Conservation (phyloP, 2,797 vertebrate species). For the Malurus splendens region DNA sequence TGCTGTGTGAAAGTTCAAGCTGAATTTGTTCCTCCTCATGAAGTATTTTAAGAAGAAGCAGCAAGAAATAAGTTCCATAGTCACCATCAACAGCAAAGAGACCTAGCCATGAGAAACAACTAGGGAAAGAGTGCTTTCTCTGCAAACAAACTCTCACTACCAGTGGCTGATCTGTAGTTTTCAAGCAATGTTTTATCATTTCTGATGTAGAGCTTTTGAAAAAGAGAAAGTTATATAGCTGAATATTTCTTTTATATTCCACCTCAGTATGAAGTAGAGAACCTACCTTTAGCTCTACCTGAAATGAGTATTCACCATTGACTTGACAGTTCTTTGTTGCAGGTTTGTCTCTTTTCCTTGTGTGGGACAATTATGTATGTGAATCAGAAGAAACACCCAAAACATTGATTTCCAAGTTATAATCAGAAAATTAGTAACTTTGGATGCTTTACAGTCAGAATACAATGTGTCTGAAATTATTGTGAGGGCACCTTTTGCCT, state of each 20-base stretch:
- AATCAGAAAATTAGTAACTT: neutral
- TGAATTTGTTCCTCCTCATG: constrained; percentile 44
- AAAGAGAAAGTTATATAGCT: neutral
- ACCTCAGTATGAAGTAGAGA: neutral
- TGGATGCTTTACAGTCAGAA: constrained; percentile 29
- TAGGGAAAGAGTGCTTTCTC: neutral
- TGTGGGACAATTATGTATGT: neutral
- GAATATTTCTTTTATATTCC: neutral
- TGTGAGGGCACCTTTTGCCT: constrained; percentile 9
- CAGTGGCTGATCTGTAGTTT: neutral
- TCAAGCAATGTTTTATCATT: neutral
- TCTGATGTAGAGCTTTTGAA: neutral
- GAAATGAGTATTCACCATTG: constrained; percentile 26
- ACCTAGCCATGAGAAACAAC: neutral
- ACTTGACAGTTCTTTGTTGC: constrained; percentile 24
- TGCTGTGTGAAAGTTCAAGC: neutral
- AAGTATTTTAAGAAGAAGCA: constrained; percentile 38
- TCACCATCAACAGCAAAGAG: neutral
- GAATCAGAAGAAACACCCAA: neutral
- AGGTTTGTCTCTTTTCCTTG: neutral
- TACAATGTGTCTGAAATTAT: neutral
- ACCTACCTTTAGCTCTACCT: neutral
- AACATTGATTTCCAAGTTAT: neutral
- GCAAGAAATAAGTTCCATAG: neutral
- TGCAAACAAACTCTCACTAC: neutral